These are phyloP conservation scores for Cryptoleucopteryx plumbea DNA, from an alignment of 2,113 vertebrate species.

Conservation along the genomic window DNA sequence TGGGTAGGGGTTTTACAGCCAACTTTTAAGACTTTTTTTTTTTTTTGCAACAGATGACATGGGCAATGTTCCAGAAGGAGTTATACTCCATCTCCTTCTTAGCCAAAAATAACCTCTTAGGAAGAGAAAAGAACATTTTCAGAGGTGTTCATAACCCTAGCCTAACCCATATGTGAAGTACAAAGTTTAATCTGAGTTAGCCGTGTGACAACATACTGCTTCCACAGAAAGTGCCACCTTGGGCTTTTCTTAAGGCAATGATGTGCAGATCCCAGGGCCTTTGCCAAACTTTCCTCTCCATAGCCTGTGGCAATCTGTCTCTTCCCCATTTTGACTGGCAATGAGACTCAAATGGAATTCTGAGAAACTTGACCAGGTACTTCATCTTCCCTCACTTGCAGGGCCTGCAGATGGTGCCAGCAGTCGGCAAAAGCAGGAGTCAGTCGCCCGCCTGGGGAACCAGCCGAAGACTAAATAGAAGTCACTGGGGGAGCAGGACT, in stretches of 20 bases:
- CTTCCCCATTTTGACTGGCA: neutral
- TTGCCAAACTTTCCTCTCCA: neutral
- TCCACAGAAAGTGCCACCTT: neutral
- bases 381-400: neutral
- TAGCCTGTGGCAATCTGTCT: neutral
- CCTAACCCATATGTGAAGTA: neutral
- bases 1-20: neutral
- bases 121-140: neutral
- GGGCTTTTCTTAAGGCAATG: neutral
- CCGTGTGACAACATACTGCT: neutral
- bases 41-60: neutral
- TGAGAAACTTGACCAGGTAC: neutral
- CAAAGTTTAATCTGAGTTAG: neutral
- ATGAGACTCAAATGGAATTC: accelerated
- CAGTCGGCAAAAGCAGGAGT: neutral
- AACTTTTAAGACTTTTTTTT: neutral
- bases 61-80: neutral
- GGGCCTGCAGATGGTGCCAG: slow-evolving; percentile 51
- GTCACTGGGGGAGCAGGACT: neutral
- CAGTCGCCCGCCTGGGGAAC: neutral
- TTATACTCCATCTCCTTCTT: neutral
- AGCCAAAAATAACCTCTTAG: neutral
- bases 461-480: neutral
- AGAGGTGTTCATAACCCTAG: neutral
- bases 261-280: neutral